Evolutionary conservation across 2,888 invertebrate species (phyloP), one percentile per base, ranked within the genome.

Genomic region (Macrophya annulata): DNA sequence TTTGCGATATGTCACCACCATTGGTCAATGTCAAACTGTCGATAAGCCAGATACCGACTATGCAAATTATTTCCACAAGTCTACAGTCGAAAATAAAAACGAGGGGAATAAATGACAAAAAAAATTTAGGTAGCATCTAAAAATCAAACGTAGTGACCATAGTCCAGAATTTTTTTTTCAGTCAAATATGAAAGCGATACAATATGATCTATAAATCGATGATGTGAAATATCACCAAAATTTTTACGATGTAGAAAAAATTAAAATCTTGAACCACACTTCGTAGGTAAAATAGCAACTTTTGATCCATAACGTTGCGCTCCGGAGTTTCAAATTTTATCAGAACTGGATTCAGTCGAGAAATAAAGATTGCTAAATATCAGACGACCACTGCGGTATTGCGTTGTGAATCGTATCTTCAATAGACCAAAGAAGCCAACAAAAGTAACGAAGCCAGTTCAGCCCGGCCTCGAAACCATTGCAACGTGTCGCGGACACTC

Each of bases 21-120:
- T 81, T 62, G 81, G 81, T 81, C 81, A 81, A 81, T 81, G 43
- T 62, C 81, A 59, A 43, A 43, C 43, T 59, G 5, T 43, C 43
- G 25, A 62, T 81, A 10, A 74, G 15, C 45, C 21, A 31, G 45
- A 74, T 45, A n/a, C n/a, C 21, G 43, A 74, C 72, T 43, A 25
- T 45, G 72, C 21, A 74, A 21, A 74, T 74, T 8, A 74, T 40
- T 45, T 21, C n/a, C 43, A 21, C n/a, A 8, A 74, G 72, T 45
- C 43, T 74, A 45, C n/a, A 4, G 37, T 25, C 37, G 10, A 21
- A 21, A 17, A 74, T 10, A n/a, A 43, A 43, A 74, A 45, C 15
- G 5, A 43, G 45, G n/a, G 3, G 15, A n/a, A 40, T 12, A 40
- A 71, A 62, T 25, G 25, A 48, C 1, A 12, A 48, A 31, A 31